Evolutionary conservation across 1,140 invertebrate genomes (phyloP).

Genomic region (Zaprionus ghesquierei): DNA sequence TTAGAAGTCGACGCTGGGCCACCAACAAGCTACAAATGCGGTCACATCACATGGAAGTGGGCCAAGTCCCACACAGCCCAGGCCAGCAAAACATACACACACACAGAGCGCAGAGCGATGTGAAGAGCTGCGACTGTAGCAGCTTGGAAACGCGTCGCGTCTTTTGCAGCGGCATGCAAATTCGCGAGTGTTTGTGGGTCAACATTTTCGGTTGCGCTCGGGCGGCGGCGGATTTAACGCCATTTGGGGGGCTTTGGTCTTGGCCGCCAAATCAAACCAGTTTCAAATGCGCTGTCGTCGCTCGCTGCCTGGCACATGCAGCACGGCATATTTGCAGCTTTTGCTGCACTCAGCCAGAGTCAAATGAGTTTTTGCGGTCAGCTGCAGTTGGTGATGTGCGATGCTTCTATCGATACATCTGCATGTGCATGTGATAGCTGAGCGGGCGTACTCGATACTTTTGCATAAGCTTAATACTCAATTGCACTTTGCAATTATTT

Average conservation of each 20-base stretch:
- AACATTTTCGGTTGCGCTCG: conserved; percentile 47
- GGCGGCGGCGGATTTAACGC: conserved; percentile 29
- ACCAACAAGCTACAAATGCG: conserved; percentile 49
- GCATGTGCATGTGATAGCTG: not conserved
- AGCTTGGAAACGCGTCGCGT: not conserved
- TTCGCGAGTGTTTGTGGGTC: conserved; percentile 63
- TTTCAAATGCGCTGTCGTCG: conserved; percentile 32
- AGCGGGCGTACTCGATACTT: not conserved
- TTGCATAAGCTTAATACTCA: not conserved
- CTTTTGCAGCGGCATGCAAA: conserved; percentile 63
- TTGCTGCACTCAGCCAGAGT: conserved; percentile 5
- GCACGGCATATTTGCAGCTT: not conserved
- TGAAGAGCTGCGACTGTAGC: conserved; percentile 16
- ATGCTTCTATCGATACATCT: not conserved
- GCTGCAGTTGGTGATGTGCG: conserved; percentile 7
- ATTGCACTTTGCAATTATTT: not conserved
- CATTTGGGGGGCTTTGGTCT: conserved; percentile 42
- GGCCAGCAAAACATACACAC: conserved; percentile 16
- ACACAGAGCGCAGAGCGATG: conserved; percentile 30
- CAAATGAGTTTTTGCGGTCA: conserved; percentile 55
- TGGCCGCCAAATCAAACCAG: conserved; percentile 62
- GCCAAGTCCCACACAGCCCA: conserved; percentile 48
- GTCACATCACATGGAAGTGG: conserved; percentile 62
- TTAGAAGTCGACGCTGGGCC: conserved; percentile 31
- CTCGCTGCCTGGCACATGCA: not conserved